Evolutionary conservation across 2,797 vertebrate species (phyloP), one percentile per base, ranked within the genome.

Genomic region (Esox lucius): DNA sequence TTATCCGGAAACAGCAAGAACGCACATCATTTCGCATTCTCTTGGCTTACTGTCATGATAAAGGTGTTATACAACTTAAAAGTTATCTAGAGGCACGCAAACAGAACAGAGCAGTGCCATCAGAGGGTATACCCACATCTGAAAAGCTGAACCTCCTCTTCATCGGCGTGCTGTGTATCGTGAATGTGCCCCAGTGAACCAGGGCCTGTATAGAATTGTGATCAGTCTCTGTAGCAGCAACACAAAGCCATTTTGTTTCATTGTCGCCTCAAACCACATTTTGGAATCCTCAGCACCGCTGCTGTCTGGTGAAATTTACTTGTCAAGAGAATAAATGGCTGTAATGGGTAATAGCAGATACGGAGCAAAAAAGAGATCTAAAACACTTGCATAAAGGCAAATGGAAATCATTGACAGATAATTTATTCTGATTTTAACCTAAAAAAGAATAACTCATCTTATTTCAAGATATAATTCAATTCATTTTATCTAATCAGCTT

Each of bases 271-370:
- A 19, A 35, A 46, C 70, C 51, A 22, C 31, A 26, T 70, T 53
- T 62, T 46, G 66, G 68, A 73, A 62, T 70, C 39, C 62, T 73
- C 66, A 78, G 69, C 71, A 61, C 56, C 42, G 9, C 71, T 11
- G 48, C 26, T 42, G 48, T 65, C 46, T 49, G 66, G 51, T 67
- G 39, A 53, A 67, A 62, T 49, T 62, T 53, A 62, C 42, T 24
- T 22, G 65, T 51, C 17, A 13, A 13, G 61, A 33, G 75, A 68
- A 59, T 59, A 28, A 42, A 46, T 46, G 46, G 56, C 17, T 39
- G 65, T 62, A 64, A 65, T 78, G 76, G 69, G 71, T n/a, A 26
- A 64, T 42, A 39, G 28, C 17, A 12, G 39, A 62, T 26, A 35
- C 42, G 48, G 64, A 33, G 31, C 64, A 16, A 31, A 68, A 46